These are phyloP conservation scores for Oncorhynchus keta DNA, from an alignment of 2,113 vertebrate species.

Conservation along the genomic window DNA sequence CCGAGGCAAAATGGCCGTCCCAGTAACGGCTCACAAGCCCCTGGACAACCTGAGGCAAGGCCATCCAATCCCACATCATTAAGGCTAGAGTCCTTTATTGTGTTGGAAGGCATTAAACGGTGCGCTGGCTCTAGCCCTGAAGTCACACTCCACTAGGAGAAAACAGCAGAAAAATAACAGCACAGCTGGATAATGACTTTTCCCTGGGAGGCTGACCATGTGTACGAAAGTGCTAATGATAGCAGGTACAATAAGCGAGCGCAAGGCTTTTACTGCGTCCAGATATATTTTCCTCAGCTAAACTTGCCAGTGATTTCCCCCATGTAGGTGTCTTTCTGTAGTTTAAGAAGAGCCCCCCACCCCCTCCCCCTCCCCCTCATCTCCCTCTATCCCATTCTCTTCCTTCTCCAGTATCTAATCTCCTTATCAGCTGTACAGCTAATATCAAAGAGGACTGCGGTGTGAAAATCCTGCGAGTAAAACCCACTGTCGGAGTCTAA, in stretches of 20 bases:
- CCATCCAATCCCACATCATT: slow-evolving; percentile 73
- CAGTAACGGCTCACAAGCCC: slow-evolving; percentile 59
- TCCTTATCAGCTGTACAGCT: slow-evolving; percentile 65
- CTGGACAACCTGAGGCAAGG: slow-evolving; percentile 64
- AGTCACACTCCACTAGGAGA: slow-evolving; percentile 66
- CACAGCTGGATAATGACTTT: slow-evolving; percentile 75
- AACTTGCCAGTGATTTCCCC: slow-evolving; percentile 73
- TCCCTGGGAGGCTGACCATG: slow-evolving; percentile 74
- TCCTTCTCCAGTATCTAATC: slow-evolving; percentile 58
- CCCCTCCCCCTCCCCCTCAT: background rate
- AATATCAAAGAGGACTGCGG: slow-evolving; percentile 64
- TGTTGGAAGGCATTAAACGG: slow-evolving; percentile 70
- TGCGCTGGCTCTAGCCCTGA: slow-evolving; percentile 62
- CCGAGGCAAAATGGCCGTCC: slow-evolving; percentile 62
- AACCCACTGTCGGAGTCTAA: slow-evolving; percentile 65
- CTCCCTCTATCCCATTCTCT: slow-evolving; percentile 3
- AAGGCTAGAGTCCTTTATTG: slow-evolving; percentile 71
- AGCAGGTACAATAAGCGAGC: slow-evolving; percentile 70
- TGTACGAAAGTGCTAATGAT: slow-evolving; percentile 74
- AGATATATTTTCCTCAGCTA: slow-evolving; percentile 71
- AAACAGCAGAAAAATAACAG: slow-evolving; percentile 67
- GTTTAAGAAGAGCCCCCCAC: slow-evolving; percentile 58
- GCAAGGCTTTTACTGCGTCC: slow-evolving; percentile 63
- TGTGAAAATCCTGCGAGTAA: slow-evolving; percentile 63
- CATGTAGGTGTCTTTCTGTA: slow-evolving; percentile 67